phyloP scores from a whole-genome alignment of 1,140 invertebrate genomes.

The Orchesella cincta region DNA sequence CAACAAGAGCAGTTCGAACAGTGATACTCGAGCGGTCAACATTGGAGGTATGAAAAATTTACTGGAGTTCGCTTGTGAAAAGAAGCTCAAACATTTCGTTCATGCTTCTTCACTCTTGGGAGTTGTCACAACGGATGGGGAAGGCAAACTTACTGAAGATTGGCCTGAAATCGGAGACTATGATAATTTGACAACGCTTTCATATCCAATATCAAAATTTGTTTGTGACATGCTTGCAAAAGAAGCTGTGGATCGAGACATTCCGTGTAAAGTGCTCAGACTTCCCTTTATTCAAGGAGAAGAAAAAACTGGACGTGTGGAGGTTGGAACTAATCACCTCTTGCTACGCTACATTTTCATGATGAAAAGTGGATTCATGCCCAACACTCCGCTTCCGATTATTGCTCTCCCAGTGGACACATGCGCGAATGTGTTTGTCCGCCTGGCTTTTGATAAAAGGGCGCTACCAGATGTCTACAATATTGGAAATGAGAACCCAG shows the following conservation, averaged over 20 bases:
- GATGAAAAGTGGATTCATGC: no score
- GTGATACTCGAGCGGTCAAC: slow-evolving; percentile 23
- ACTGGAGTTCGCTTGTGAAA: slow-evolving; percentile 22
- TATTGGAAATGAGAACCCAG: no score
- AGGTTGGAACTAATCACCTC: no score
- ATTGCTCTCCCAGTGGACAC: no score
- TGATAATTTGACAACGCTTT: not conserved
- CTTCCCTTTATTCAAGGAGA: not conserved
- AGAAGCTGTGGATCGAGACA: not conserved
- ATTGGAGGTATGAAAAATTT: slow-evolving; percentile 27
- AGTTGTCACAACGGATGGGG: not conserved
- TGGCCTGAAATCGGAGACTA: not conserved
- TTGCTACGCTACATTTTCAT: no score
- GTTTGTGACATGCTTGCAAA: slow-evolving; percentile 15
- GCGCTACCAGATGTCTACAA: no score
- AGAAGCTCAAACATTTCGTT: slow-evolving; percentile 14
- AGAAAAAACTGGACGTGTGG: not conserved
- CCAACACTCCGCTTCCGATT: no score
- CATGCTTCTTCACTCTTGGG: slow-evolving; percentile 19
- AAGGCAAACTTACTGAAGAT: not conserved
- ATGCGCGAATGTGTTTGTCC: no score
- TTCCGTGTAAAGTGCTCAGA: slow-evolving; percentile 18
- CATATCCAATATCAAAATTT: slow-evolving; percentile 25
- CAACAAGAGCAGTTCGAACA: not conserved
- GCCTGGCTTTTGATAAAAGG: no score